Percentiles rank a stretch among this genome's conserved stretches.
Evolutionary conservation across 2,113 vertebrate species (phyloP).

Genomic region (Tragelaphus scriptus): DNA sequence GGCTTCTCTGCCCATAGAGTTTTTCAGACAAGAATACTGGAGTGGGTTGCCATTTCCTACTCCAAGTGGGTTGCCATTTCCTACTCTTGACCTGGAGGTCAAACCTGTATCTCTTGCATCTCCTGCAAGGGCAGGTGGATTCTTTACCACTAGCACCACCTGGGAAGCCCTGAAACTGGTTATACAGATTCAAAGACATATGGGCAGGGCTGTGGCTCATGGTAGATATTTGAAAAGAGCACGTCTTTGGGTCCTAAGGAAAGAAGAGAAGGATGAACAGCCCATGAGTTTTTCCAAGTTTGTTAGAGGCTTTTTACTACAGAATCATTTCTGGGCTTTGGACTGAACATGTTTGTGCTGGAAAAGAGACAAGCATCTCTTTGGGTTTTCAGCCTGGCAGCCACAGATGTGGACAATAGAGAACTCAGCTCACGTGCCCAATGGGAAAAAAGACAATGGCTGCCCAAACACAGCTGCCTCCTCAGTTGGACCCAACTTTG

Average conservation of each 20-base stretch:
- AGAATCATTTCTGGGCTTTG: not conserved
- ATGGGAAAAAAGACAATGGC: not conserved
- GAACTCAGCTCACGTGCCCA: conserved; percentile 21
- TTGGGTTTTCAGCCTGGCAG: not conserved
- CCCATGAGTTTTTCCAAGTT: not conserved
- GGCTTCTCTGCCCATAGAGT: not conserved
- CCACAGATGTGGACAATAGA: not conserved
- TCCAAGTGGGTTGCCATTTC: not conserved
- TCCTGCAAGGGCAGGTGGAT: not conserved
- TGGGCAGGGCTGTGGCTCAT: not conserved
- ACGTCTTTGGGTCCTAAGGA: not conserved
- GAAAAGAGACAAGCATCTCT: not conserved
- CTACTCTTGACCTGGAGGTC: not conserved
- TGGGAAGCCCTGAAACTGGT: not conserved
- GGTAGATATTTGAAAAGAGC: not conserved
- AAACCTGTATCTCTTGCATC: not conserved
- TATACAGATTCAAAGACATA: not conserved
- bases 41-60: not conserved
- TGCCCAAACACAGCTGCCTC: conserved; percentile 70
- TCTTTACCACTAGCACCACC: not conserved
- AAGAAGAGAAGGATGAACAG: not conserved
- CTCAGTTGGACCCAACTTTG: conserved; percentile 36
- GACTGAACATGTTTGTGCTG: not conserved
- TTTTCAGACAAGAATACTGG: not conserved
- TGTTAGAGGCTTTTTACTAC: not conserved